Evolutionary conservation across 2,888 invertebrate species (phyloP), one percentile per base, ranked within the genome.

Genomic region (Hyppa rectilinea): DNA sequence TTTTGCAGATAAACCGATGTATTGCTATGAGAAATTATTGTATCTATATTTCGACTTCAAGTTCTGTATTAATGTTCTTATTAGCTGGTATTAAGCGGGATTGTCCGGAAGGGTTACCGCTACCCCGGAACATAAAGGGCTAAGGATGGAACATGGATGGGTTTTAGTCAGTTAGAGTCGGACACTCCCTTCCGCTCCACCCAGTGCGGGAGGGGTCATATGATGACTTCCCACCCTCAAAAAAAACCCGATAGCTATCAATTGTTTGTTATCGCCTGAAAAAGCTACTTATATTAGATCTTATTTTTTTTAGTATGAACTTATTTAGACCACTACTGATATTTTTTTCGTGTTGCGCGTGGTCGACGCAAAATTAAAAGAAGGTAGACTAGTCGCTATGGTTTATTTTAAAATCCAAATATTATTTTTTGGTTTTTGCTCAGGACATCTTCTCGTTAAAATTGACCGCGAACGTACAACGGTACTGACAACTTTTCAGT

Each of bases 401-500:
- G 31, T 56, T 50, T 56, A 38, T 56, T 56, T 61, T 52, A 38
- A 12, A 53, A 59, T 38, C 17, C 40, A 55, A 43, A 43, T 49
- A 53, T 43, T 43, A 26, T 64, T 69, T 52, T 76, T 77, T 70
- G 68, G 74, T 81, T 87, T 83, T 81, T 83, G 64, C 68, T 75
- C 76, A 50, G 65, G 78, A 81, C 81, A 75, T 87, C 71, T 78
- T 87, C 81, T 88, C 86, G 84, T 87, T 85, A 78, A 81, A 83
- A 74, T 81, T 87, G 84, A 88, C 87, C 88, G 85, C 87, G 81
- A 88, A 87, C 81, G 38, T 70, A 55, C 82, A 90, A 90, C 90
- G 90, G 90, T 90, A 89, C 82, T 49, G 26, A 36, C 47, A 64
- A 56, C 43, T 65, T 78, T 78, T 79, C 75, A 78, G 61, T 59